Base-by-base conservation (phyloP, 2,888 invertebrate species). In the Hedya salicella region DNA sequence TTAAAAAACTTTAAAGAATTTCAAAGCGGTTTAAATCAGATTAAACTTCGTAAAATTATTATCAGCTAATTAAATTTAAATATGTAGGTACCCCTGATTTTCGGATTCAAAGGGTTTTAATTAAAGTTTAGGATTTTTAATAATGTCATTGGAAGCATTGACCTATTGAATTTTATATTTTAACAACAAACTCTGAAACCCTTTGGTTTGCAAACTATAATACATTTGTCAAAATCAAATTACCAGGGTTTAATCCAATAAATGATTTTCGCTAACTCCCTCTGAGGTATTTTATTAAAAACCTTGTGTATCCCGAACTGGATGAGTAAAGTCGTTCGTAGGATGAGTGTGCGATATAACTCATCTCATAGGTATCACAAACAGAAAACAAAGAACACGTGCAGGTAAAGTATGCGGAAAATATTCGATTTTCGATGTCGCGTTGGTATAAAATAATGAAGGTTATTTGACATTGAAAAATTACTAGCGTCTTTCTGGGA, bases 211-310 rank as follows among this genome's bases (percentile, higher is more conserved):
- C 17, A 63, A 62, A 50, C 56, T 57, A 63, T 57, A 56, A 64
- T 64, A 42, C 32, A 57, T 49, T 64, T 57, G 14, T 30, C 14
- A 19, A 64, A 57, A 64, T 50, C 19, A 64, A 32, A 57, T 64
- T 57, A 57, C 63, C 57, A 44, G 40, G 57, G 42, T 39, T 25
- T 30, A 16, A 36, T 14, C 39, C 57, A 56, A 57, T 49, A 56
- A 56, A 16, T 42, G 64, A 50, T 64, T 57, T 42, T n/a, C 42
- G 8, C 56, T 57, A 50, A 52, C 44, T 53, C 30, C n/a, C 62
- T 53, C 42, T 21, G 36, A 48, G 49, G 19, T 42, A 52, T 61
- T 61, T 42, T n/a, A 32, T 32, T n/a, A n/a, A n/a, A 44, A 42
- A 44, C 17, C 16, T 19, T 17, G 8, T 32, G 32, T 44, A 30